Percentiles rank a stretch among this genome's conserved stretches.
Evolutionary conservation across 2,888 invertebrate species (phyloP).

Genomic region (Orthosia gracilis): DNA sequence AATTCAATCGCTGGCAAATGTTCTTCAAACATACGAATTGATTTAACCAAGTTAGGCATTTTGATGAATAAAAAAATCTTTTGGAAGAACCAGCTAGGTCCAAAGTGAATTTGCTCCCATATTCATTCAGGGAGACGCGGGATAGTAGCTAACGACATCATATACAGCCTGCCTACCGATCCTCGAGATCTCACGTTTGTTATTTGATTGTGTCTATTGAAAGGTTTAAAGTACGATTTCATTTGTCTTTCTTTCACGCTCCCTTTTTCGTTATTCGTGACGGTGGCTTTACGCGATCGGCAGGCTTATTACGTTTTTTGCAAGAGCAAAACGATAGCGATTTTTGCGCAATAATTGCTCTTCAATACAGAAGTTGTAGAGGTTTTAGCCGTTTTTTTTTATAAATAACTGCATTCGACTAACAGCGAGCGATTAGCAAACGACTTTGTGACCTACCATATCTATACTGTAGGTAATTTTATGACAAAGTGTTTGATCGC

Average conservation of each 20-base stretch:
- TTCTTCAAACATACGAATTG: slow-evolving; percentile 58
- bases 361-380: no score
- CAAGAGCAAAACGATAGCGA: no score
- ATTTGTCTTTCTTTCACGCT: slow-evolving; percentile 22
- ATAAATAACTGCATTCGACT: no score
- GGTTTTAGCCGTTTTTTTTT: no score
- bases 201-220: slow-evolving; percentile 54
- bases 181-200: slow-evolving; percentile 39
- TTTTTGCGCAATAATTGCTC: no score
- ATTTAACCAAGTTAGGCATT: slow-evolving; percentile 59
- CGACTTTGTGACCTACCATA: no score
- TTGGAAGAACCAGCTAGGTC: slow-evolving; percentile 19
- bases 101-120: slow-evolving; percentile 41
- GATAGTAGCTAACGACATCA: slow-evolving; percentile 51
- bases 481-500: no score
- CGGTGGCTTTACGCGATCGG: neutral
- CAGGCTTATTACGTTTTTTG: no score
- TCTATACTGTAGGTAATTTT: no score
- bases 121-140: slow-evolving; percentile 26
- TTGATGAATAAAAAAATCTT: slow-evolving; percentile 43
- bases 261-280: slow-evolving; percentile 18
- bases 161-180: slow-evolving; percentile 51
- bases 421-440: no score
- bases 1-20: slow-evolving; percentile 47
- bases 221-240: slow-evolving; percentile 39